Conservation (phyloP, 2,113 vertebrate genomes). For the Albula goreensis region DNA sequence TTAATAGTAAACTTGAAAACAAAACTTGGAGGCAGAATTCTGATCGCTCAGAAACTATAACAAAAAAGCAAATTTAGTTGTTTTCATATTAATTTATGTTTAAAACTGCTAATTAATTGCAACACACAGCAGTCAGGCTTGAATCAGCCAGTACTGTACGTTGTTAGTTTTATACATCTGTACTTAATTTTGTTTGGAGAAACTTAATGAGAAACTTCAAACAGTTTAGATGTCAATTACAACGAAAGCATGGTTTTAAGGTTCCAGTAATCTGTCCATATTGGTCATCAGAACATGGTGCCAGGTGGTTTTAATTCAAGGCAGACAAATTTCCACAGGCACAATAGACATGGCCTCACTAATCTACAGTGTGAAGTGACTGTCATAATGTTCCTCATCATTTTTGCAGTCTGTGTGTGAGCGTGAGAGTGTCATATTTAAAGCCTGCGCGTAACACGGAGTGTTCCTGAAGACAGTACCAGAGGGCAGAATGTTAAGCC, state of each 20-base stretch:
- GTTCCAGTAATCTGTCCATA: conserved; percentile 80
- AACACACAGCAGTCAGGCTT: conserved; percentile 63
- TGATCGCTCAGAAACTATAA: neutral
- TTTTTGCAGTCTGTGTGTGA: conserved; percentile 41
- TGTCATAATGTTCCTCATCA: conserved; percentile 63
- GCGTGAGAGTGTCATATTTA: conserved; percentile 31
- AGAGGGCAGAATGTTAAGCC: conserved; percentile 37
- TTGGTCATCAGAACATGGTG: conserved; percentile 81
- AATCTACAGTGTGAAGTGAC: conserved; percentile 78
- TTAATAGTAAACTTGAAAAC: no score
- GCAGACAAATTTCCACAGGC: conserved; percentile 88
- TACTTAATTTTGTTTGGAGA: conserved; percentile 76
- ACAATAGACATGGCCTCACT: conserved; percentile 79
- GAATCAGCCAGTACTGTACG: conserved; percentile 61
- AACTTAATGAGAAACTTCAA: conserved; percentile 88
- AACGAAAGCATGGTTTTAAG: conserved; percentile 81
- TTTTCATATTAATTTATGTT: neutral
- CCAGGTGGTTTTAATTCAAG: conserved; percentile 90
- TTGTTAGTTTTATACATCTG: conserved; percentile 75
- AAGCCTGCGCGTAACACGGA: conserved; percentile 13
- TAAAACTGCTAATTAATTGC: conserved; percentile 59
- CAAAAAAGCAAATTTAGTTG: neutral
- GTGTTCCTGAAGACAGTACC: conserved; percentile 5
- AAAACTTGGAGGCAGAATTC: no score
- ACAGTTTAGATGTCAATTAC: conserved; percentile 88